phyloP scores from a whole-genome alignment of 1,140 invertebrate genomes.

The Cherax destructor region DNA sequence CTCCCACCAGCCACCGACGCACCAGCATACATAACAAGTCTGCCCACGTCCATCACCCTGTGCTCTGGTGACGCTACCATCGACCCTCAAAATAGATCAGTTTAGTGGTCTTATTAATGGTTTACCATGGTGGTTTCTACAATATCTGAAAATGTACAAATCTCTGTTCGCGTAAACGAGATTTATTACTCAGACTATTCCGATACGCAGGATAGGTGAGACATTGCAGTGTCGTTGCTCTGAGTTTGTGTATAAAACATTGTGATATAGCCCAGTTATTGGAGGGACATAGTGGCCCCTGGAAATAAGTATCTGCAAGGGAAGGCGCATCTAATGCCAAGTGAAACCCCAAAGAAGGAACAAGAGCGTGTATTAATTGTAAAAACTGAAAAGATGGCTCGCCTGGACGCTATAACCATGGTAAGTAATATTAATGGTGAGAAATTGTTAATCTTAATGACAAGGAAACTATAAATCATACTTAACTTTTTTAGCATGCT shows the following conservation, averaged over 20 bases:
- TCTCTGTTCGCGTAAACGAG: conserved; percentile 61
- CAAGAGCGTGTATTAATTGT: neutral
- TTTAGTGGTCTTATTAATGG: conserved; percentile 51
- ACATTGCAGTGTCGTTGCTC: conserved; percentile 20
- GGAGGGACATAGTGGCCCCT: neutral
- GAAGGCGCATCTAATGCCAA: neutral
- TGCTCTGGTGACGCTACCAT: neutral
- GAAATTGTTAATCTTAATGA: too few species aligned
- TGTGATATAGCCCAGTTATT: conserved; percentile 59
- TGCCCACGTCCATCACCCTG: neutral
- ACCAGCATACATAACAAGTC: neutral
- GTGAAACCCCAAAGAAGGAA: neutral
- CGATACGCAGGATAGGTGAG: conserved; percentile 46
- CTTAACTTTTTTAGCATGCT: too few species aligned
- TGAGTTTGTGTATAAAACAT: conserved; percentile 64
- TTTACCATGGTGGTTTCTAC: conserved; percentile 68
- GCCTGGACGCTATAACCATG: conserved; percentile 8
- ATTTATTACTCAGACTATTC: conserved; percentile 64
- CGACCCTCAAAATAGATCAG: neutral
- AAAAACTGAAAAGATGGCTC: conserved; percentile 27
- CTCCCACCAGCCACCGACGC: neutral
- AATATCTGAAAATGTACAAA: conserved; percentile 48
- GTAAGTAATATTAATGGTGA: conserved; percentile 1
- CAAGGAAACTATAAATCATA: too few species aligned
- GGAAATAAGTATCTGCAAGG: neutral